Conservation (phyloP, 2,797 vertebrate species). For the Potorous gilbertii region DNA sequence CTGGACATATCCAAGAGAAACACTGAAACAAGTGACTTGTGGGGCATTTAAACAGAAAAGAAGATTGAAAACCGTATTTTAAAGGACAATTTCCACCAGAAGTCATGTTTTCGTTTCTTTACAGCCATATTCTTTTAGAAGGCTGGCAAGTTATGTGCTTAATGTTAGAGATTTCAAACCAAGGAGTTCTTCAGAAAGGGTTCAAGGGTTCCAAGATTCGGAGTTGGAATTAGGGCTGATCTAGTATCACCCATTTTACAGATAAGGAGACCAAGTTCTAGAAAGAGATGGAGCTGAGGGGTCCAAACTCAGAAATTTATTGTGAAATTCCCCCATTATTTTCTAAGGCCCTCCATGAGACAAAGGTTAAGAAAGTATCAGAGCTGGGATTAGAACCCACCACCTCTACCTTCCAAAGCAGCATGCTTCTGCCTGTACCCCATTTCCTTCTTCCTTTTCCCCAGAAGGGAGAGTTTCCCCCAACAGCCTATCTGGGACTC, state of each 20-base stretch:
- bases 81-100: constrained; percentile 40
- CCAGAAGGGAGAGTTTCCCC: background rate
- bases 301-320: background rate
- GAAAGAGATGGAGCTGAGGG: background rate
- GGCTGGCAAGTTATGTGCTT: constrained; percentile 59
- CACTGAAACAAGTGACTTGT: accelerated
- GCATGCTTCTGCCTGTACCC: background rate
- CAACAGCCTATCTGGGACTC: background rate
- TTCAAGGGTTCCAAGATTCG: background rate
- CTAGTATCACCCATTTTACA: background rate
- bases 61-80: background rate
- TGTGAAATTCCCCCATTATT: background rate
- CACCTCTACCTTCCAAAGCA: background rate
- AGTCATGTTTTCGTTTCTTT: constrained; percentile 63
- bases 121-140: background rate
- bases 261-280: background rate
- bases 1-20: background rate
- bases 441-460: background rate
- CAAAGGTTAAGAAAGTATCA: background rate
- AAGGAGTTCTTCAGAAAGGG: constrained; percentile 43
- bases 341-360: background rate
- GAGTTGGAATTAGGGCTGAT: background rate
- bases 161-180: constrained; percentile 40
- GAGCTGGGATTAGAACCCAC: background rate
- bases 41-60: constrained; percentile 21